phyloP scores from a whole-genome alignment of 2,113 vertebrate species.

The Pongo pygmaeus region DNA sequence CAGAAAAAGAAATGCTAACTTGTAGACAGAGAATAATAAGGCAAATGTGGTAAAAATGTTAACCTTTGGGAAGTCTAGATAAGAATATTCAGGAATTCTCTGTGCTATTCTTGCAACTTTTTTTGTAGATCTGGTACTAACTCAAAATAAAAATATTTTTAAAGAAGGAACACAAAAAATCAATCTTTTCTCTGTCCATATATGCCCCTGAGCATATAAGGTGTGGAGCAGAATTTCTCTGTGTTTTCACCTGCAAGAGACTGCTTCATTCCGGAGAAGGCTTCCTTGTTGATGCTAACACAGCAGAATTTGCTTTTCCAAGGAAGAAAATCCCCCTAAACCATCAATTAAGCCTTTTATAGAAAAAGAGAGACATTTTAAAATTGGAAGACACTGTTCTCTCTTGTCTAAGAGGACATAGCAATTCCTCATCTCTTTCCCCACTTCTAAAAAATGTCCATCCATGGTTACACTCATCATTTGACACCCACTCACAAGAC shows the following conservation, averaged over 20 bases:
- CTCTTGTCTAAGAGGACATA: constrained; percentile 31
- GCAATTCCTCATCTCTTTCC: background rate
- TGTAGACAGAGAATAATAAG: background rate
- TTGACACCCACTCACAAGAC: constrained; percentile 57
- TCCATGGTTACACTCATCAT: background rate
- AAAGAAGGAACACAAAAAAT: background rate
- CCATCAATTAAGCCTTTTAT: background rate
- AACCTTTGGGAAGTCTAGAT: background rate
- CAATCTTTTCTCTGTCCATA: background rate
- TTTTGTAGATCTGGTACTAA: background rate
- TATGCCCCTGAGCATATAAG: background rate
- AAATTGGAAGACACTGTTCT: constrained; percentile 33
- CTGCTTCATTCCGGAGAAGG: background rate
- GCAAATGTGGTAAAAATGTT: background rate
- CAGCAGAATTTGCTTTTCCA: constrained; percentile 1
- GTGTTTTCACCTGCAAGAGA: background rate
- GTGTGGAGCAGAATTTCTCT: background rate
- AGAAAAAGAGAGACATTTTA: constrained; percentile 36
- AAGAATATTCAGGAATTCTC: background rate
- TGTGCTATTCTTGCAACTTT: background rate
- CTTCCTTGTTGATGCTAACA: background rate
- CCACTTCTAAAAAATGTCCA: constrained; percentile 19
- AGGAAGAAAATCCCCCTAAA: background rate
- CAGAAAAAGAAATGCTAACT: background rate
- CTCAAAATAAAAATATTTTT: background rate